Evolutionary conservation across 2,797 vertebrate genomes (phyloP).

Genomic region (Trichosurus vulpecula): DNA sequence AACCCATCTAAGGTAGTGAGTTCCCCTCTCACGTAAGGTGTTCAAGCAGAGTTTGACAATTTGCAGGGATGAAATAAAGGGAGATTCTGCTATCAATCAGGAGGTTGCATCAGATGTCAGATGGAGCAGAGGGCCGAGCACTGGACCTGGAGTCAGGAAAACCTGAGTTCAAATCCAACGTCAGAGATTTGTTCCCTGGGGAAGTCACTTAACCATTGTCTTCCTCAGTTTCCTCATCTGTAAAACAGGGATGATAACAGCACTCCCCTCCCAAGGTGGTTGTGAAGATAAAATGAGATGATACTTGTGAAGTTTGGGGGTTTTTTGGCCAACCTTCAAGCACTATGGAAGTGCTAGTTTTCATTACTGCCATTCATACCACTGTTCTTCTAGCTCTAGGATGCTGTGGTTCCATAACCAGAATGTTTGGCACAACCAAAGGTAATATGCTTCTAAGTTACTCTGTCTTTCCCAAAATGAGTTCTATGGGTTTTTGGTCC

Average conservation of each 20-base stretch:
- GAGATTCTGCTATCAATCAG: not conserved
- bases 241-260: not conserved
- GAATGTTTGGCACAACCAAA: not conserved
- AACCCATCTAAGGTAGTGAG: not conserved
- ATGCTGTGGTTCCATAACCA: not conserved
- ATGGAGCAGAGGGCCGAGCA: not conserved
- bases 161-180: not conserved
- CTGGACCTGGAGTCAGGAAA: not conserved
- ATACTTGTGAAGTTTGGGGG: not conserved
- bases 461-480: not conserved
- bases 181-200: not conserved
- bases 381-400: not conserved
- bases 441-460: not conserved
- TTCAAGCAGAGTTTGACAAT: not conserved
- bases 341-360: not conserved
- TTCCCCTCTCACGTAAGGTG: not conserved
- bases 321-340: not conserved
- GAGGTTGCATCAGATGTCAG: not conserved
- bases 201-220: not conserved
- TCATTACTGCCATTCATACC: not conserved
- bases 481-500: not conserved
- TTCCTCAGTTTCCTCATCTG: not conserved
- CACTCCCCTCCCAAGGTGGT: not conserved
- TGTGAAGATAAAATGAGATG: not conserved
- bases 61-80: too few relatives aligned